Evolutionary conservation across 2,113 vertebrate genomes (phyloP), one percentile per base, ranked within the genome.

Genomic region (Dermatemys mawii): DNA sequence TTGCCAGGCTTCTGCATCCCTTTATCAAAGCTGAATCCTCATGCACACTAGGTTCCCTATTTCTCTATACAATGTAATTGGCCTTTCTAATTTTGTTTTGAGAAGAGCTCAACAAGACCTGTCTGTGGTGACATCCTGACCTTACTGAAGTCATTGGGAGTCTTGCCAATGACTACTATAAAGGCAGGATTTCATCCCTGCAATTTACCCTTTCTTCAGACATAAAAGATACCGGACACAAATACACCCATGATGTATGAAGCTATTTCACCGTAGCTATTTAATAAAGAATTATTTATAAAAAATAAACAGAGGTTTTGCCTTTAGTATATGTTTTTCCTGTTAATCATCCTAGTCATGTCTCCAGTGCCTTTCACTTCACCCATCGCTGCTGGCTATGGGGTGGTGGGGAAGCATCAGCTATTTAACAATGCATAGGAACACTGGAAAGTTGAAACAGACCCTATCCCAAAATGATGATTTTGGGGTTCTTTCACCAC

Each of bases 141-240:
- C 41, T 84, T 82, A 87, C 89, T 2, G 0, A 96, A 91, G 89
- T 54, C 93, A 95, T 90, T 86, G 85, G 80, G 84, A 80, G 76
- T 83, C 32, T 80, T 90, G 92, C 54, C 84, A 60, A 89, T 81
- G 90, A 3, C 54, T 88, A 44, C 63, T 50, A 51, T 63, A 55
- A 79, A 55, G 94, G 96, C 38, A 6, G 4, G 81, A 93, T 86
- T 93, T 95, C 96, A 91, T 82, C 60, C 54, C 84, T 84, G 92
- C 51, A 91, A 90, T 46, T 48, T 41, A 76, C 86, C 78, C 41
- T 84, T 82, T 63, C 90, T 67, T 63, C 75, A 93, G 85, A 48
- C 35, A 50, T 44, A 57, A 1, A 1, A 3, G 2, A 48, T 16
- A 90, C 50, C 60, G 73, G n/a, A 2, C 22, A 32, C 0, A 38